Percentiles rank a stretch among this genome's conserved stretches.
phyloP scores from a whole-genome alignment of 2,888 invertebrate genomes.

The Furcula furcula region DNA sequence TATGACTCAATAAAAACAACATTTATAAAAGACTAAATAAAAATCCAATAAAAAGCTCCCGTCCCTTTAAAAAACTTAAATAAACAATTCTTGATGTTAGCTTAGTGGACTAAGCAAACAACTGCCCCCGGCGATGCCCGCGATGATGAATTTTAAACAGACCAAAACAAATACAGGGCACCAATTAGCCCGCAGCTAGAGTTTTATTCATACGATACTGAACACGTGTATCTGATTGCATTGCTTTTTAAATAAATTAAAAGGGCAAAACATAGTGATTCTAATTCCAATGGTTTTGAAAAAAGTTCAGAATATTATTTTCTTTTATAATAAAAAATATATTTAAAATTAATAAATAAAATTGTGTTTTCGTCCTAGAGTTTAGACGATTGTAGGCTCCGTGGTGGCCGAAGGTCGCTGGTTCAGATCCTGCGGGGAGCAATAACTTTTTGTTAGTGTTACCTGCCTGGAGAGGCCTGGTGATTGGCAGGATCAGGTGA shows the following conservation, averaged over 20 bases:
- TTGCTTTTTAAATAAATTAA: slow-evolving; percentile 7
- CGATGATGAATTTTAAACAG: slow-evolving; percentile 59
- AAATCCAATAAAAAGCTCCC: slow-evolving; percentile 35
- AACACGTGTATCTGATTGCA: slow-evolving; percentile 43
- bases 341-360: no score
- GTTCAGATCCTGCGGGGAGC: no score
- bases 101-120: slow-evolving; percentile 60
- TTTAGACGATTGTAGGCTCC: no score
- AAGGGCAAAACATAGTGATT: background rate
- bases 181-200: slow-evolving; percentile 68
- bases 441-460: no score
- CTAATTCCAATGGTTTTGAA: no score
- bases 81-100: slow-evolving; percentile 56
- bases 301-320: no score
- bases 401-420: no score
- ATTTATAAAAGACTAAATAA: slow-evolving; percentile 31
- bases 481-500: no score
- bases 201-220: slow-evolving; percentile 42
- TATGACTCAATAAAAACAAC: slow-evolving; percentile 27
- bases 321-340: no score
- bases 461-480: no score
- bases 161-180: slow-evolving; percentile 45
- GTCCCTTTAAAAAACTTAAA: slow-evolving; percentile 58
- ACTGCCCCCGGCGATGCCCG: slow-evolving; percentile 39
- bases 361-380: no score